A percentile compares a stretch with the other conserved stretches of the same genome.
Evolutionary conservation across 2,888 invertebrate species (phyloP).

Genomic region (Microplitis manilae): DNA sequence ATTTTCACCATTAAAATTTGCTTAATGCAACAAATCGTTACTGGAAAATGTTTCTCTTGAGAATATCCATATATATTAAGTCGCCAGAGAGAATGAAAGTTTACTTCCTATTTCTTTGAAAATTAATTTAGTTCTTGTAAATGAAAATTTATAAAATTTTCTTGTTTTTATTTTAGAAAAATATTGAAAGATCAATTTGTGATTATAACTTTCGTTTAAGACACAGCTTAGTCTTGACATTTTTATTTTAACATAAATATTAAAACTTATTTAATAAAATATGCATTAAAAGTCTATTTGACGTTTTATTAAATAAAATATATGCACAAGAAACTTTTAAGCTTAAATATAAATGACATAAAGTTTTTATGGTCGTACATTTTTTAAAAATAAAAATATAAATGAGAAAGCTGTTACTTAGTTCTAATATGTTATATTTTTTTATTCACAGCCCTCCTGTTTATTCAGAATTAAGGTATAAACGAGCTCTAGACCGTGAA

Average conservation of each 20-base stretch:
- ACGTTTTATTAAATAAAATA: background rate
- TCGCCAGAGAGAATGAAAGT: background rate
- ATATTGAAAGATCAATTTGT: background rate
- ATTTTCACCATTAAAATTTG: background rate
- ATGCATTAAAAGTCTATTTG: constrained; percentile 9
- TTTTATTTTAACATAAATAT: background rate
- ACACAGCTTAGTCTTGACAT: background rate
- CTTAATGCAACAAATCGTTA: background rate
- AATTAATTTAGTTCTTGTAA: background rate
- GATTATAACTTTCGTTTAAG: constrained; percentile 3
- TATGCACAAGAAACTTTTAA: background rate
- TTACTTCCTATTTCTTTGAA: background rate
- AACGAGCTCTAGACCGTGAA: constrained; percentile 67
- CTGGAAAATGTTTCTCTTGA: background rate
- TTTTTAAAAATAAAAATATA: background rate
- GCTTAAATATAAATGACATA: background rate
- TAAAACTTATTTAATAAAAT: background rate
- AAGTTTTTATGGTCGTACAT: background rate
- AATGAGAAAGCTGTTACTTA: background rate
- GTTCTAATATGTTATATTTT: background rate
- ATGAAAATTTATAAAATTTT: background rate
- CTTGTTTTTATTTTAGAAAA: constrained; percentile 2
- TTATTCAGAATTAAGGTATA: constrained; percentile 65
- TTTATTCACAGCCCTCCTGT: constrained; percentile 56
- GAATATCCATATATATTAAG: background rate